These are phyloP conservation scores for Circaetus cinerascens DNA, from an alignment of 2,113 vertebrate species.

Conservation along the genomic window DNA sequence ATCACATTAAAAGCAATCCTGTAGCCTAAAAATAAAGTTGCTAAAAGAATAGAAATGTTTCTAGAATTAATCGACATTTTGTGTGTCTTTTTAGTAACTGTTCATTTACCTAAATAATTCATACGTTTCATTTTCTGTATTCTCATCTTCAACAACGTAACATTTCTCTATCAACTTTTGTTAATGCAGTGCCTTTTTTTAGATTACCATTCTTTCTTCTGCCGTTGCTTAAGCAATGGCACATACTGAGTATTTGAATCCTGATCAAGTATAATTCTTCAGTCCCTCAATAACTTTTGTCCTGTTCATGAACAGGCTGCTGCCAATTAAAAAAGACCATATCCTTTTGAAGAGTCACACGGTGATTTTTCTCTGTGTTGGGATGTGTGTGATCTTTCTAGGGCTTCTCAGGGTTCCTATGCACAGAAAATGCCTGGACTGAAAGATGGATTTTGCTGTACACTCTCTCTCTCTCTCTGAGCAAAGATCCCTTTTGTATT, in stretches of 20 bases:
- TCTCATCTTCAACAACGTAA: background rate
- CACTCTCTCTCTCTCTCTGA: background rate
- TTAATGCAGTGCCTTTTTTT: background rate
- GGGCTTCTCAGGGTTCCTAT: background rate
- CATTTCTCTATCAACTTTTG: background rate
- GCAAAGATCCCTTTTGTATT: background rate
- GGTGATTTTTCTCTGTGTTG: background rate
- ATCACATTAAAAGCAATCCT: background rate
- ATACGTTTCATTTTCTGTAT: background rate
- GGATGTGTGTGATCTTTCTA: background rate
- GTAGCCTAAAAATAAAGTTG: background rate
- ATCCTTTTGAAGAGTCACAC: background rate
- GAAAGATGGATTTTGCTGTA: background rate
- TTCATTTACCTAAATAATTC: conserved; percentile 5
- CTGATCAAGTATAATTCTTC: background rate
- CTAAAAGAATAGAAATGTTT: background rate
- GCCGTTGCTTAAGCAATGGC: background rate
- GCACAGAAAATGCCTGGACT: background rate
- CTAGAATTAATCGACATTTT: background rate
- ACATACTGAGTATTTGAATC: background rate
- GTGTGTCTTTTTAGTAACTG: background rate
- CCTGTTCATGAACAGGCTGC: background rate
- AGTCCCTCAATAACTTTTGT: background rate
- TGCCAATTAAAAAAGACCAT: background rate
- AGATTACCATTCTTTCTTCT: background rate